phyloP scores from a whole-genome alignment of 1,140 invertebrate genomes.

The Medauroidea extradentata region DNA sequence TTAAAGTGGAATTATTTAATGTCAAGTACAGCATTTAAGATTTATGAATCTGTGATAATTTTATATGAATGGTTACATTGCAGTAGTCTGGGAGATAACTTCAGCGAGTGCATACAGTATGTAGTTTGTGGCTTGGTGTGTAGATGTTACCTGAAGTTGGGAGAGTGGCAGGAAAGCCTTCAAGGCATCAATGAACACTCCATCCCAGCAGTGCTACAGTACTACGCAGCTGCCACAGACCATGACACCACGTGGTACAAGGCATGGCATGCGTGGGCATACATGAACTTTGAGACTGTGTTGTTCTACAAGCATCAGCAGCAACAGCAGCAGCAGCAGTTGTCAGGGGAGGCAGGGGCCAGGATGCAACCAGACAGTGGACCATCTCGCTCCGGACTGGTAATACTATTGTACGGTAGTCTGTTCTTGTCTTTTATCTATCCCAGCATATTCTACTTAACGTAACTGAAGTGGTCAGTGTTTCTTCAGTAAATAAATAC shows the following conservation, averaged over 20 bases:
- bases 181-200: constrained; percentile 74
- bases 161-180: constrained; percentile 83
- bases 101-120: no score
- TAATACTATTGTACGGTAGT: no score
- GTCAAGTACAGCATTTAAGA: no score
- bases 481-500: no score
- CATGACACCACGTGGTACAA: constrained; percentile 75
- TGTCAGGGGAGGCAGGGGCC: neutral
- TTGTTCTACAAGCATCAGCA: constrained; percentile 77
- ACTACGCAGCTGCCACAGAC: constrained; percentile 63
- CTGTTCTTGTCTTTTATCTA: no score
- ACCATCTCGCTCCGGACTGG: neutral
- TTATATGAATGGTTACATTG: no score
- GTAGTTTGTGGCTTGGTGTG: neutral
- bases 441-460: no score
- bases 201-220: constrained; percentile 77
- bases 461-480: no score
- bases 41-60: no score
- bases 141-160: constrained; percentile 84
- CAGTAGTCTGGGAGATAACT: no score
- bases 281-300: constrained; percentile 97
- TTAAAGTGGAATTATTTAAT: no score
- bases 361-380: neutral
- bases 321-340: constrained; percentile 6
- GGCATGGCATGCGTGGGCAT: constrained; percentile 98